Evolutionary conservation across 1,140 invertebrate genomes (phyloP).

Genomic region (Pachyrhynchus sulphureomaculatus): DNA sequence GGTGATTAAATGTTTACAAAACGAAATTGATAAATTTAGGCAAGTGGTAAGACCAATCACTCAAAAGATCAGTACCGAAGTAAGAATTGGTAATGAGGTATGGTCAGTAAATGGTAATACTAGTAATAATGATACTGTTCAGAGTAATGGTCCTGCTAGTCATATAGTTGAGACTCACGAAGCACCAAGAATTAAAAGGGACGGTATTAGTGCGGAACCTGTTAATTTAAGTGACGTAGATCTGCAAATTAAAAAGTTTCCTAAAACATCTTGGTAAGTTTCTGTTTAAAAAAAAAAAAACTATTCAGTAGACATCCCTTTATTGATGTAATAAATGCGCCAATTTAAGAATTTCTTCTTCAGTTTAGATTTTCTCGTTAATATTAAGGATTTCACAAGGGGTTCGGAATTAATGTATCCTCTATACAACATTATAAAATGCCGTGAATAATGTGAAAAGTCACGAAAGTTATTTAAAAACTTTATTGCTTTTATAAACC

Average conservation of each 20-base stretch:
- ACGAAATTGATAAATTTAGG: conserved; percentile 83
- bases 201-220: conserved; percentile 86
- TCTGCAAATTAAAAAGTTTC: conserved; percentile 60
- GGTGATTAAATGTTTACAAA: conserved; percentile 63
- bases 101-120: conserved; percentile 53
- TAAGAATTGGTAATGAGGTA: conserved; percentile 47
- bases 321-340: too few species aligned
- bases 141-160: too few species aligned
- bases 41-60: conserved; percentile 74
- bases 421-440: too few species aligned
- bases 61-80: conserved; percentile 60
- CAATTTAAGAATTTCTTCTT: too few species aligned
- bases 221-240: conserved; percentile 45
- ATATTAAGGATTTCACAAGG: too few species aligned
- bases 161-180: conserved; percentile 49
- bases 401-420: too few species aligned
- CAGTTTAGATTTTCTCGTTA: too few species aligned
- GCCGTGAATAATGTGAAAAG: too few species aligned
- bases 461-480: too few species aligned
- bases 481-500: too few species aligned
- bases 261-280: conserved; percentile 68
- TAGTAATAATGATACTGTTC: conserved; percentile 50
- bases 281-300: too few species aligned
- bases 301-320: too few species aligned
- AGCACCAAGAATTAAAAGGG: conserved; percentile 68